These are phyloP conservation scores for Eremophila alpestris DNA, from an alignment of 2,797 vertebrate species.

Conservation along the genomic window DNA sequence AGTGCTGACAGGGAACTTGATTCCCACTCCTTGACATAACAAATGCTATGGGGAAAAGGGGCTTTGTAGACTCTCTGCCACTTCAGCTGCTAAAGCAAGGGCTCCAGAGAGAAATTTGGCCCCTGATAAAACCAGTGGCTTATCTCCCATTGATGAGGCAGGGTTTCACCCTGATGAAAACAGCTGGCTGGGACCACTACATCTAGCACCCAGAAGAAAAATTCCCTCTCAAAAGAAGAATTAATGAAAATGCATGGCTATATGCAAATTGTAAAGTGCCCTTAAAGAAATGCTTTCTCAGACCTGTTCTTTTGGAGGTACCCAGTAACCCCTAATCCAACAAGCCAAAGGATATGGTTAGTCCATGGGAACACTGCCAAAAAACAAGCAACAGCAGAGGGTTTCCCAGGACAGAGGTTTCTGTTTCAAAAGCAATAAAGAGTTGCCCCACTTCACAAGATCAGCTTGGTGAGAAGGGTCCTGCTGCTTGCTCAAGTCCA, in stretches of 20 bases:
- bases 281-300: background rate
- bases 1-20: background rate
- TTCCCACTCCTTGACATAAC: background rate
- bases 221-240: background rate
- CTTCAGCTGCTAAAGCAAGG: background rate
- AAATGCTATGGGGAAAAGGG: rapidly evolving
- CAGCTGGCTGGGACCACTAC: background rate
- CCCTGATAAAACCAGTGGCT: background rate
- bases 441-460: rapidly evolving
- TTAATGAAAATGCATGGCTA: background rate
- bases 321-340: background rate
- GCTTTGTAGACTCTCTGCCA: background rate
- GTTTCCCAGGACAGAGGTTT: background rate
- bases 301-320: background rate
- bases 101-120: background rate
- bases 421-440: background rate
- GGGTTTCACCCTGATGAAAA: background rate
- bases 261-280: background rate
- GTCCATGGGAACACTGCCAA: background rate
- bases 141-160: background rate
- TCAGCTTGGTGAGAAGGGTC: background rate
- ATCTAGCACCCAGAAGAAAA: background rate
- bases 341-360: background rate
- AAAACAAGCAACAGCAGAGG: background rate
- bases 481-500: rapidly evolving